Percentiles rank a stretch among this genome's conserved stretches.
Evolutionary conservation across 2,797 vertebrate species (phyloP).

Genomic region (Coluber constrictor): DNA sequence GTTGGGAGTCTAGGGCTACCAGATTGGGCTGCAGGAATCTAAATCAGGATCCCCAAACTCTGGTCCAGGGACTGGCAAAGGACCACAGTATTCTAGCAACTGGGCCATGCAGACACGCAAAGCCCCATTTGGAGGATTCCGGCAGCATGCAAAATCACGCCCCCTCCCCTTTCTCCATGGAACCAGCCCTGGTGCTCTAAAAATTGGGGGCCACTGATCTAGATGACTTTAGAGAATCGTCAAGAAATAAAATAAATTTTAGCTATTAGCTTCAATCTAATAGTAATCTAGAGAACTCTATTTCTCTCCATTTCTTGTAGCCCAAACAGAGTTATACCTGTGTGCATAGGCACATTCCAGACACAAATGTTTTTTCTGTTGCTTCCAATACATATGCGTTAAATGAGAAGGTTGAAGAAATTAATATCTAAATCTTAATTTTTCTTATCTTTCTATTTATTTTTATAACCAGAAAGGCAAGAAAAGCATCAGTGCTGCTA

Average conservation of each 20-base stretch:
- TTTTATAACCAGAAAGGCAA: not conserved
- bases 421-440: not conserved
- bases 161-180: not conserved
- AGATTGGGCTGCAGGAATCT: not conserved
- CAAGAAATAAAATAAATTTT: not conserved
- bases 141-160: not conserved
- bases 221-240: not conserved
- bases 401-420: not conserved
- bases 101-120: not conserved
- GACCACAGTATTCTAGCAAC: not conserved
- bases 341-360: not conserved
- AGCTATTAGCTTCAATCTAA: not conserved
- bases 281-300: not conserved
- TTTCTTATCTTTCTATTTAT: not conserved
- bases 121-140: no score
- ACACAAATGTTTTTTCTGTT: not conserved
- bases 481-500: not conserved
- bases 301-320: not conserved
- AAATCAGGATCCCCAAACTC: not conserved
- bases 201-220: not conserved
- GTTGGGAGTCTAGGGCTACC: not conserved
- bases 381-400: not conserved
- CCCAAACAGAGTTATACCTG: not conserved
- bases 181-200: not conserved
- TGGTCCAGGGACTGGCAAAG: not conserved